Conservation (phyloP, 1,140 invertebrate species). For the Drosophila orena region DNA sequence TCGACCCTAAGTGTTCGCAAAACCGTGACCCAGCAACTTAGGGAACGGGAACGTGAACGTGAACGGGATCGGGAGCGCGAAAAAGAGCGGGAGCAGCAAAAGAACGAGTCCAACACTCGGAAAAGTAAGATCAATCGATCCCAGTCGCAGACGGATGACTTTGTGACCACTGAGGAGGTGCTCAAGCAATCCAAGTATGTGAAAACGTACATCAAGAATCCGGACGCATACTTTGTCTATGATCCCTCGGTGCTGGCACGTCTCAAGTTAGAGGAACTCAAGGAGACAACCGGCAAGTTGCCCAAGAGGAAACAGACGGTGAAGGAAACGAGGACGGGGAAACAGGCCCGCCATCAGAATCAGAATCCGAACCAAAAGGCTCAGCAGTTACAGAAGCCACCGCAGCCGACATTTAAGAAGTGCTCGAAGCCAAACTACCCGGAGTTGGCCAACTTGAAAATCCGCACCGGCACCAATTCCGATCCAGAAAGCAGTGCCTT, state of each 20-base stretch:
- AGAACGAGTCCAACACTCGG: constrained; percentile 61
- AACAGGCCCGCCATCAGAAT: constrained; percentile 19
- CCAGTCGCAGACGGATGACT: constrained; percentile 54
- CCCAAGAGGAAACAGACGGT: constrained; percentile 51
- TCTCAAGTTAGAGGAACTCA: constrained; percentile 71
- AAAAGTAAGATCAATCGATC: constrained; percentile 30
- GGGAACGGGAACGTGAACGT: constrained; percentile 56
- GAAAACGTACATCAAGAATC: constrained; percentile 84
- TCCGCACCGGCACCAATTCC: constrained; percentile 68
- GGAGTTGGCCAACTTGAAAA: constrained; percentile 81
- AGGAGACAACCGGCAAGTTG: constrained; percentile 38
- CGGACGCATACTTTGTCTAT: constrained; percentile 79
- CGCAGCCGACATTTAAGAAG: constrained; percentile 65
- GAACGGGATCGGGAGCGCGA: constrained; percentile 53
- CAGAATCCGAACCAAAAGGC: neutral
- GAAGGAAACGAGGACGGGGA: constrained; percentile 12
- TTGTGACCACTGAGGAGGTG: constrained; percentile 82
- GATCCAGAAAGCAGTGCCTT: constrained; percentile 38
- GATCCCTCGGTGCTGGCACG: constrained; percentile 78
- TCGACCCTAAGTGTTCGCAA: constrained; percentile 71
- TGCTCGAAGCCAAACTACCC: constrained; percentile 82
- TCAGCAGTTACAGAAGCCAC: neutral
- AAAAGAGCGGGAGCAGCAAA: constrained; percentile 57
- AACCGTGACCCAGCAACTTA: constrained; percentile 73
- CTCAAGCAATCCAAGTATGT: constrained; percentile 84